A percentile compares a stretch with the other conserved stretches of the same genome.
Conservation (phyloP, 2,888 invertebrate species). For the Arctia plantaginis region DNA sequence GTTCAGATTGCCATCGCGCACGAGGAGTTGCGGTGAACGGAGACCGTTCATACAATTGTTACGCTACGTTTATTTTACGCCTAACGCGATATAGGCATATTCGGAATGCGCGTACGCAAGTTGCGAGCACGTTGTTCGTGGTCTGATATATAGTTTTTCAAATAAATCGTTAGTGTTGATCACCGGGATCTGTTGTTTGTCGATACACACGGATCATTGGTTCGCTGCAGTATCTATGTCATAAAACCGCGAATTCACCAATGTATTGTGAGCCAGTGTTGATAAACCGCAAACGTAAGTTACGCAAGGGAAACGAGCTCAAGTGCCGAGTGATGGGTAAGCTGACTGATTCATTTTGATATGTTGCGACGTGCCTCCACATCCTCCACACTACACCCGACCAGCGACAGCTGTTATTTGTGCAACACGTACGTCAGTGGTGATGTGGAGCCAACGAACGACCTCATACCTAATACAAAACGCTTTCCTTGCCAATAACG, state of each 20-base stretch:
- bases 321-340: slow-evolving; percentile 21
- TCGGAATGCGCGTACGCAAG: slow-evolving; percentile 50
- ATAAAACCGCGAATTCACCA: neutral
- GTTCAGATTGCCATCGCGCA: slow-evolving; percentile 25
- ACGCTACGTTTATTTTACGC: slow-evolving; percentile 35
- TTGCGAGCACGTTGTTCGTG: slow-evolving; percentile 36
- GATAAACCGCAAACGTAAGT: slow-evolving; percentile 31
- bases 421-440: neutral
- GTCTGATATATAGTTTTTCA: slow-evolving; percentile 15
- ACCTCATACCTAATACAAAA: neutral
- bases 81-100: slow-evolving; percentile 45
- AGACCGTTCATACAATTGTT: slow-evolving; percentile 36
- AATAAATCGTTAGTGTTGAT: slow-evolving; percentile 28
- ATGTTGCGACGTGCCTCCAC: neutral
- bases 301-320: slow-evolving; percentile 5
- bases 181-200: slow-evolving; percentile 12
- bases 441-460: neutral
- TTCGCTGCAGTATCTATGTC: neutral
- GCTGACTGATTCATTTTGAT: slow-evolving; percentile 20
- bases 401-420: neutral
- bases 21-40: slow-evolving; percentile 44
- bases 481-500: neutral
- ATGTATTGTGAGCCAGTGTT: slow-evolving; percentile 46
- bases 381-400: neutral
- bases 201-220: neutral